phyloP scores from a whole-genome alignment of 2,797 vertebrate genomes.

The Pseudochirops cupreus region DNA sequence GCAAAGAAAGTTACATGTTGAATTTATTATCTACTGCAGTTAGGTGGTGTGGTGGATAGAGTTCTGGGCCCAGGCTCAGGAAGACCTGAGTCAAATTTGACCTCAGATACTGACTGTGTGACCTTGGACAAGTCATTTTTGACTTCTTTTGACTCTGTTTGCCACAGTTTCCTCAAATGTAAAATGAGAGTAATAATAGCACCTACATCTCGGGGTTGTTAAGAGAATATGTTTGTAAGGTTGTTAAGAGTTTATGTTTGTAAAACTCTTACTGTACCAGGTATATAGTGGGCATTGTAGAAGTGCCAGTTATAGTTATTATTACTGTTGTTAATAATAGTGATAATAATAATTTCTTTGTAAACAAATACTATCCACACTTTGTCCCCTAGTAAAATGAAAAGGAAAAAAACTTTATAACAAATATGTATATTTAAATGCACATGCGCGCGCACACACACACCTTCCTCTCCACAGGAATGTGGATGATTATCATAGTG shows the following conservation, averaged over 20 bases:
- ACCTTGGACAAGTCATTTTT: conserved; percentile 13
- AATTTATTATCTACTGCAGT: not conserved
- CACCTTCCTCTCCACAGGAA: not conserved
- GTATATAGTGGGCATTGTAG: not conserved
- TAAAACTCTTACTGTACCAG: not conserved
- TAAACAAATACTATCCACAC: not conserved
- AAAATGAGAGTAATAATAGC: conserved; percentile 67
- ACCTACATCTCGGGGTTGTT: conserved; percentile 38
- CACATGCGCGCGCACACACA: too few relatives aligned
- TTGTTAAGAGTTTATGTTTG: not conserved
- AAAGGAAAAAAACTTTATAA: not conserved
- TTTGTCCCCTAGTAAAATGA: not conserved
- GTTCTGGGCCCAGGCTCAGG: not conserved
- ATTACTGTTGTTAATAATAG: not conserved
- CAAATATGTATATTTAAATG: not conserved
- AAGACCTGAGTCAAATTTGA: not conserved
- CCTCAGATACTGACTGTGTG: not conserved
- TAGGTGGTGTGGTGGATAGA: not conserved
- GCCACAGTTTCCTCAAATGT: conserved; percentile 49
- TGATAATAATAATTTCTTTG: not conserved
- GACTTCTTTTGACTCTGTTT: not conserved
- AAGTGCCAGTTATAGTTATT: not conserved
- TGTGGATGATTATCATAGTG: too few relatives aligned
- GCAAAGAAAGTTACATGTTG: not conserved
- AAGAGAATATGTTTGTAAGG: too few relatives aligned